Conservation (phyloP, 1,140 invertebrate species). For the Pygmarrhopalites habei region DNA sequence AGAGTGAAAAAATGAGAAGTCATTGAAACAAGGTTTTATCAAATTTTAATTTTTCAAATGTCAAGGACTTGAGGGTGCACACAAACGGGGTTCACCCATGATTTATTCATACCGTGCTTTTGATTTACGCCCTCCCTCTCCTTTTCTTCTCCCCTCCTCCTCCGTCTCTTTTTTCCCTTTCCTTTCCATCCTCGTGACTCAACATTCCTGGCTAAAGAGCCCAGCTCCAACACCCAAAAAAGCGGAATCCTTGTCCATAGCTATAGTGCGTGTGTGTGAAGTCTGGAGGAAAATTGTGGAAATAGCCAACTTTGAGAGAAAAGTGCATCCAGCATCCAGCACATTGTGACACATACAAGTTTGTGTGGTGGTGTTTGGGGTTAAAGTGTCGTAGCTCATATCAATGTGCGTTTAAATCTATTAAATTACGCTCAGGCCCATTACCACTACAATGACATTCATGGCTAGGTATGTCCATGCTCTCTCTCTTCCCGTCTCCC, state of each 20-base stretch:
- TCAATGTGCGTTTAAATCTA: neutral
- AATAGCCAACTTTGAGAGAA: no score
- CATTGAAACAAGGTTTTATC: slow-evolving; percentile 36
- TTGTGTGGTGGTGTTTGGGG: neutral
- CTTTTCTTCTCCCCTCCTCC: neutral
- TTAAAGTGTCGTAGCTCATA: neutral
- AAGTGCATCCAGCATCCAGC: no score
- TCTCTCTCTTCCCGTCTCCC: no score
- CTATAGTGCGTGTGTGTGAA: no score
- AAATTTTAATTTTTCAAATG: slow-evolving; percentile 38
- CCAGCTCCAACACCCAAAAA: no score
- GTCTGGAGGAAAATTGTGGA: no score
- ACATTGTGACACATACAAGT: neutral
- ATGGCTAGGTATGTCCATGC: neutral
- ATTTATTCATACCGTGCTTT: slow-evolving; percentile 28
- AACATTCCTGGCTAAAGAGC: no score
- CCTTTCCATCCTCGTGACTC: no score
- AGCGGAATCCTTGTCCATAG: no score
- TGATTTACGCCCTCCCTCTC: slow-evolving; percentile 27
- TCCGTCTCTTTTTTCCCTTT: no score
- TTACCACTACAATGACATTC: slow-evolving; percentile 4
- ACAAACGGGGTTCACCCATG: slow-evolving; percentile 27
- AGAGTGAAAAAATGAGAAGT: slow-evolving; percentile 30
- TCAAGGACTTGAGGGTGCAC: slow-evolving; percentile 15
- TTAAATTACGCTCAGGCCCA: neutral